A percentile compares a stretch with the other conserved stretches of the same genome.
Conservation (phyloP, 2,113 vertebrate genomes). For the Platycercus adscitus region DNA sequence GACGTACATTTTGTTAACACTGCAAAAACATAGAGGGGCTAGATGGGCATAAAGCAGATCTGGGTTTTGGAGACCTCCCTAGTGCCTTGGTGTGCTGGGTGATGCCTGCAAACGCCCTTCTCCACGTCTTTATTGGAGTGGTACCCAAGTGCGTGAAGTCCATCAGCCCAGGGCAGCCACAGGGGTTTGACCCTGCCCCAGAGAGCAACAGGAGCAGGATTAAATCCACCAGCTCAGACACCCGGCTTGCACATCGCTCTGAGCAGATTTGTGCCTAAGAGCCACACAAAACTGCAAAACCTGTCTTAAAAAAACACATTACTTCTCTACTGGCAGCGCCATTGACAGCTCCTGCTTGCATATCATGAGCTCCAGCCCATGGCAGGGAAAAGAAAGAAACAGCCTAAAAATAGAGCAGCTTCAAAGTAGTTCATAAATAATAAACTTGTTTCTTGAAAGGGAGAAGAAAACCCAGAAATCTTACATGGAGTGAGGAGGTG, state of each 20-base stretch:
- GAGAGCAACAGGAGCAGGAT: not conserved
- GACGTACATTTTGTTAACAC: not conserved
- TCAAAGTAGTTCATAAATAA: constrained; percentile 51
- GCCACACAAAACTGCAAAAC: not conserved
- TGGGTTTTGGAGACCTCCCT: not conserved
- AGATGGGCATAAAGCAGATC: accelerated
- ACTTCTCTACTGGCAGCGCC: not conserved
- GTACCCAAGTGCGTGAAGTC: not conserved
- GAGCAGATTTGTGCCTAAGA: not conserved
- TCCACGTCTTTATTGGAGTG: not conserved
- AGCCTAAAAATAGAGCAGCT: constrained; percentile 48
- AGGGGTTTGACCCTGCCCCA: not conserved
- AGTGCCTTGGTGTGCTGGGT: accelerated
- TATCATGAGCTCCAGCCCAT: not conserved
- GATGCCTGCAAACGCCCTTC: not conserved
- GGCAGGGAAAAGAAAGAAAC: not conserved
- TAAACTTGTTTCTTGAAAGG: not conserved
- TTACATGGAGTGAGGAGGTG: not conserved
- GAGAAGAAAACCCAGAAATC: not conserved
- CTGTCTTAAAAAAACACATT: not conserved
- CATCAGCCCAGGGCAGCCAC: not conserved
- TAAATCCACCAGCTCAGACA: not conserved
- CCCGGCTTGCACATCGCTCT: not conserved
- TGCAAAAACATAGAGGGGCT: not conserved
- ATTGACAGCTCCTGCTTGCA: not conserved